Base-by-base conservation (phyloP, 2,888 invertebrate genomes). In the Erpobdella octoculata region DNA sequence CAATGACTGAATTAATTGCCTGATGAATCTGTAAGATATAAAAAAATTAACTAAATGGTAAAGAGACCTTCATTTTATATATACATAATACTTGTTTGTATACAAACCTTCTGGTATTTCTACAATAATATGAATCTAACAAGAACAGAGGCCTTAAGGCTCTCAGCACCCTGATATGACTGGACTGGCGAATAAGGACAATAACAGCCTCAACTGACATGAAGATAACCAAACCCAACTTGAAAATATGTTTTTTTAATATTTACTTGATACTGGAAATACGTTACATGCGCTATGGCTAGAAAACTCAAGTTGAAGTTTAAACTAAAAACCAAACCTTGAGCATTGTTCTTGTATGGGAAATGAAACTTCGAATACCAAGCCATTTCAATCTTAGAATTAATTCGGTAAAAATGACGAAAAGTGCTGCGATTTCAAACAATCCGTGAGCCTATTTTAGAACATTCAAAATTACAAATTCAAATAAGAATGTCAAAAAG, bases 141-240 rank as follows among this genome's bases (percentile, higher is more conserved):
- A 93, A 83, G 84, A 92, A 92, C 78, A 93, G 89, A n/a, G 92
- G 92, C 21, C 92, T 86, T 15, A 92, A 83, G 5, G 92, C 91
- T 74, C 92, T 85, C n/a, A 92, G 91, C 69, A 91, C 91, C 0
- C 93, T 86, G 83, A 92, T 90, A 84, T 93, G 92, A 0, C 89
- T 90, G 0, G 89, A 89, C 81, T 91, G 91, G 25, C 92, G 86
- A 74, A 89, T 88, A 48, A 92, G 83, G 69, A 92, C 90, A 48
- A 89, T 88, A 66, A 91, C 86, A 0, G 91, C 90, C 81, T 93
- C 92, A 58, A 90, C 80, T 75, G 91, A 87, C 92, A 92, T 92
- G 77, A 92, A 61, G 33, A 70, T 38, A 53, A 72, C 36, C 25
- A 68, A 21, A 25, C 53, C 28, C 8, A 69, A 21, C 68, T 73